These are phyloP conservation scores for Esox masquinongy DNA, from an alignment of 2,797 vertebrate genomes.

Conservation along the genomic window DNA sequence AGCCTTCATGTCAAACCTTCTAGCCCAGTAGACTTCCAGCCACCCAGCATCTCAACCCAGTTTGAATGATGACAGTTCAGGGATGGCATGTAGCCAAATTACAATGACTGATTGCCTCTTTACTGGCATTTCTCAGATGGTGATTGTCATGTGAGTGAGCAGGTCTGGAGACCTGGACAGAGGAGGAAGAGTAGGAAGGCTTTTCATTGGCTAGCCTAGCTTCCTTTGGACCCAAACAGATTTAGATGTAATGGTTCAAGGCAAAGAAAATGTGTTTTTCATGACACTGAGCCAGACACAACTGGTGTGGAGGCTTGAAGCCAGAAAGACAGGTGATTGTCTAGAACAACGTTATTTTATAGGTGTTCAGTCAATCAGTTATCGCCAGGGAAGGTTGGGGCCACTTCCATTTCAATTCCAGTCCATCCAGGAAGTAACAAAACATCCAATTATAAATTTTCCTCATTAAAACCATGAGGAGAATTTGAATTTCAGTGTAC, in stretches of 20 bases:
- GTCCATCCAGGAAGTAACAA: too few relatives aligned
- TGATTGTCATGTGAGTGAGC: slow-evolving; percentile 60
- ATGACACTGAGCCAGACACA: slow-evolving; percentile 62
- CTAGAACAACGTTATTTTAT: slow-evolving; percentile 47
- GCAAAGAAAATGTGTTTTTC: slow-evolving; percentile 53
- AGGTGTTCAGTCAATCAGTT: slow-evolving; percentile 32
- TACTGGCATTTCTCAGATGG: slow-evolving; percentile 72
- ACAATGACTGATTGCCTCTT: slow-evolving; percentile 73
- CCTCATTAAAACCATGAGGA: too few relatives aligned
- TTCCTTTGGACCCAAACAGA: slow-evolving; percentile 67
- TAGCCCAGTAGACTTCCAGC: background rate
- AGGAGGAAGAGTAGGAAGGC: slow-evolving; percentile 32
- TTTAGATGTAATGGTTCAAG: slow-evolving; percentile 60
- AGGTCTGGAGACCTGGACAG: slow-evolving; percentile 39
- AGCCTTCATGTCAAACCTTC: background rate
- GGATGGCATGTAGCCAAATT: slow-evolving; percentile 73
- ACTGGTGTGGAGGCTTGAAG: slow-evolving; percentile 43
- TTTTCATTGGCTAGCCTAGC: slow-evolving; percentile 63
- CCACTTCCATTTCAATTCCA: too few relatives aligned
- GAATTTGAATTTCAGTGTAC: too few relatives aligned
- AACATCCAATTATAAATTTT: too few relatives aligned
- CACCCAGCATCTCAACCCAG: slow-evolving; percentile 58
- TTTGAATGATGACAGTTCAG: slow-evolving; percentile 67
- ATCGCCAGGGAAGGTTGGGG: background rate
- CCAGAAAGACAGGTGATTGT: slow-evolving; percentile 65